phyloP scores from a whole-genome alignment of 2,797 vertebrate genomes.

The Loris lydekkerianus region DNA sequence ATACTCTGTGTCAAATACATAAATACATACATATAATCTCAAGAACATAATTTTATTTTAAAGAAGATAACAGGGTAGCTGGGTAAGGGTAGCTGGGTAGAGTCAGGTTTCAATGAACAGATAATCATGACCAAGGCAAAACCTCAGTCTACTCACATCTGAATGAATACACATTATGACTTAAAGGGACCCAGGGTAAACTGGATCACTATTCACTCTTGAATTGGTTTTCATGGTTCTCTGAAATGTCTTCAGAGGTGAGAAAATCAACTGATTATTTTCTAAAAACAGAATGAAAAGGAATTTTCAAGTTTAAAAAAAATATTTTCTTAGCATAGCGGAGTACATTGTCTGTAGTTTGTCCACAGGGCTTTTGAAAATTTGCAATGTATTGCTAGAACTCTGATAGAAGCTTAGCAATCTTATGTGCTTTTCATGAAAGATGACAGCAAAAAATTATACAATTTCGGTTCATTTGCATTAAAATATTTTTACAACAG shows the following conservation, averaged over 20 bases:
- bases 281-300: not conserved
- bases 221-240: slow-evolving; percentile 15
- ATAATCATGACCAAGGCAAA: not conserved
- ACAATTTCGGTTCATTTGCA: not conserved
- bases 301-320: not conserved
- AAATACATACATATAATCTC: not conserved
- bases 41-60: not conserved
- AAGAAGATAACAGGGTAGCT: not conserved
- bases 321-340: not conserved
- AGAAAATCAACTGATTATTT: not conserved
- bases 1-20: too few species aligned
- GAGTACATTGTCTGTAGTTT: not conserved
- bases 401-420: not conserved
- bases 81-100: too few species aligned
- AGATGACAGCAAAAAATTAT: not conserved
- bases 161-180: not conserved
- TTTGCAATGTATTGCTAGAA: not conserved
- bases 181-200: not conserved
- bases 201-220: not conserved
- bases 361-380: not conserved
- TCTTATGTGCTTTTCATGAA: not conserved
- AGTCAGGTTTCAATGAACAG: not conserved
- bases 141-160: not conserved
- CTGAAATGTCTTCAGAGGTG: not conserved
- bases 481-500: slow-evolving; percentile 5